These are phyloP conservation scores for Drosophila azteca DNA, from an alignment of 1,140 invertebrate genomes.

Conservation along the genomic window DNA sequence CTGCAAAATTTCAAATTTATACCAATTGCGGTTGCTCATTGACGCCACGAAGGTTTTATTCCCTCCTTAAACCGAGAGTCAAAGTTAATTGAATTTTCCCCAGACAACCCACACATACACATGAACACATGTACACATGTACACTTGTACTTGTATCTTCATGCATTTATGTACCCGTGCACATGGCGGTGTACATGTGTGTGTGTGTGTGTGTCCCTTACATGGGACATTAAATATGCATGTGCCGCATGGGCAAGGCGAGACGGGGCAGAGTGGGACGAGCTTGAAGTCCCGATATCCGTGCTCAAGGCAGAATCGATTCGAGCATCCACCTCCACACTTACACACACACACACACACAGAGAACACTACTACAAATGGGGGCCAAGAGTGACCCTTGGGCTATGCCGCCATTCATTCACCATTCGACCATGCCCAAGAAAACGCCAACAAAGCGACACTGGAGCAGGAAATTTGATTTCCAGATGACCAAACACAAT, in stretches of 20 bases:
- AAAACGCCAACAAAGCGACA: no score
- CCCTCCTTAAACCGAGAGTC: not conserved
- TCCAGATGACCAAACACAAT: no score
- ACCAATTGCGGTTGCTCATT: constrained; percentile 55
- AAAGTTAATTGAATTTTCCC: constrained; percentile 50
- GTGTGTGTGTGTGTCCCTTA: not conserved
- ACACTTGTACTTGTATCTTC: not conserved
- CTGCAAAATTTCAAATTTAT: constrained; percentile 54
- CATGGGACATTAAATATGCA: constrained; percentile 36
- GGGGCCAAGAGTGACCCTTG: no score
- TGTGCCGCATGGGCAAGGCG: constrained; percentile 4
- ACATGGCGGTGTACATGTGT: not conserved
- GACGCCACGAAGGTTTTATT: constrained; percentile 25
- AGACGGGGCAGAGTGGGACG: no score
- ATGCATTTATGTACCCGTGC: not conserved
- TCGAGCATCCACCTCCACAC: no score
- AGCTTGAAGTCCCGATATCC: no score
- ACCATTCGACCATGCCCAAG: no score
- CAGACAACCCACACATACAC: constrained; percentile 7
- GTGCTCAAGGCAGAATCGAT: not conserved
- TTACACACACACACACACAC: not conserved
- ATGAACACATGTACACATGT: not conserved
- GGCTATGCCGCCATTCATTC: no score
- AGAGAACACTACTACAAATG: no score
- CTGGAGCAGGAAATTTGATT: no score